Conservation (phyloP, 2,797 vertebrate genomes). For the Anniella stebbinsi region DNA sequence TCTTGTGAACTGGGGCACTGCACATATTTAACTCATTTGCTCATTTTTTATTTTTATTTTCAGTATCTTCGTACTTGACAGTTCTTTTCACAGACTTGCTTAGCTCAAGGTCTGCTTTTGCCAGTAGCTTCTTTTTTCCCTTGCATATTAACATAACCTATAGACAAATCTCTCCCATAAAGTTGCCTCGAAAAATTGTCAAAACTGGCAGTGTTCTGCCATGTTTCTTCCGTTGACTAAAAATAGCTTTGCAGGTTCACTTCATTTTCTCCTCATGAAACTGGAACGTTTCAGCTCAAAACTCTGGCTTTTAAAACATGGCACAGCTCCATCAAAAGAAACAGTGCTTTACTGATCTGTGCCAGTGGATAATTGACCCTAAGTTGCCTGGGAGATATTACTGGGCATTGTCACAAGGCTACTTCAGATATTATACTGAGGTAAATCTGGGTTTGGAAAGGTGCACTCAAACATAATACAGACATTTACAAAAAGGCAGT, state of each 20-base stretch:
- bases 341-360: constrained; percentile 42
- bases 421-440: background rate
- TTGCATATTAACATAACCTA: constrained; percentile 42
- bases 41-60: constrained; percentile 19
- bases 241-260: constrained; percentile 9
- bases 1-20: constrained; percentile 43
- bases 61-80: constrained; percentile 33
- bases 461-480: background rate
- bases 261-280: constrained; percentile 23
- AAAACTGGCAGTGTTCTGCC: background rate
- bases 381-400: background rate
- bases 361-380: constrained; percentile 18
- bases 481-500: background rate
- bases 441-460: background rate
- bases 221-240: constrained; percentile 41
- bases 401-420: background rate
- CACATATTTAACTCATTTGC: constrained; percentile 37
- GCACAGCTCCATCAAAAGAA: constrained; percentile 23
- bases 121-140: constrained; percentile 16
- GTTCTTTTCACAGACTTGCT: constrained; percentile 42
- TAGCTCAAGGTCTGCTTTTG: constrained; percentile 35
- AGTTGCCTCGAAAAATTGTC: constrained; percentile 28
- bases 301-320: constrained; percentile 42
- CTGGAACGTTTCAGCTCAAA: constrained; percentile 44
- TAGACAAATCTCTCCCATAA: constrained; percentile 40